These are phyloP conservation scores for Buteo buteo DNA, from an alignment of 2,113 vertebrate species.

Conservation along the genomic window DNA sequence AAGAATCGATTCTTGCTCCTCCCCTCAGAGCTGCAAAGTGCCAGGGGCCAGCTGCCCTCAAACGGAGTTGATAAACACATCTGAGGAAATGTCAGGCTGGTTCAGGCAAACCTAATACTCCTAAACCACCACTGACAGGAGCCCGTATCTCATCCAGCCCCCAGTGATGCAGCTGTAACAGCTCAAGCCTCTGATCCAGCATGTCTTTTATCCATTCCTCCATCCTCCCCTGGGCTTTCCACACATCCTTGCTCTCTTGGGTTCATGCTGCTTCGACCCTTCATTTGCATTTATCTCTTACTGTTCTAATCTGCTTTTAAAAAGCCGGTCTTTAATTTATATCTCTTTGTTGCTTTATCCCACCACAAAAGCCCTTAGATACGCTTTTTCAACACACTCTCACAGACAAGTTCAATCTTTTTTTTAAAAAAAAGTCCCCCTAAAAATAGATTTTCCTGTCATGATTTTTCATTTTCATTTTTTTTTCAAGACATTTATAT, in stretches of 20 bases:
- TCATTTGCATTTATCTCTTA: slow-evolving; percentile 23
- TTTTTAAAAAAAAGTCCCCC: background rate
- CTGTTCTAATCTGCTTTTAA: slow-evolving; percentile 22
- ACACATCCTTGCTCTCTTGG: background rate
- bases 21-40: background rate
- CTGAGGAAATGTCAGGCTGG: background rate
- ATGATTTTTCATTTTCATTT: background rate
- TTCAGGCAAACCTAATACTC: background rate
- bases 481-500: background rate
- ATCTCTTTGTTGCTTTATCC: slow-evolving; percentile 16
- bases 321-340: background rate
- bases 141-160: background rate
- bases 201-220: slow-evolving; percentile 14
- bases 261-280: background rate
- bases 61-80: background rate
- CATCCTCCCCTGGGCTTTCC: background rate
- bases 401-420: background rate
- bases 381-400: background rate
- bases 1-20: slow-evolving; percentile 11
- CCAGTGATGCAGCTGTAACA: background rate
- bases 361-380: background rate
- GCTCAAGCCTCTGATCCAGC: background rate
- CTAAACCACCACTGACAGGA: slow-evolving; percentile 12
- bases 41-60: background rate
- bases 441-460: background rate